A percentile compares a stretch with the other conserved stretches of the same genome.
These are phyloP conservation scores for Balearica regulorum DNA, from an alignment of 2,797 vertebrate genomes.

Conservation along the genomic window DNA sequence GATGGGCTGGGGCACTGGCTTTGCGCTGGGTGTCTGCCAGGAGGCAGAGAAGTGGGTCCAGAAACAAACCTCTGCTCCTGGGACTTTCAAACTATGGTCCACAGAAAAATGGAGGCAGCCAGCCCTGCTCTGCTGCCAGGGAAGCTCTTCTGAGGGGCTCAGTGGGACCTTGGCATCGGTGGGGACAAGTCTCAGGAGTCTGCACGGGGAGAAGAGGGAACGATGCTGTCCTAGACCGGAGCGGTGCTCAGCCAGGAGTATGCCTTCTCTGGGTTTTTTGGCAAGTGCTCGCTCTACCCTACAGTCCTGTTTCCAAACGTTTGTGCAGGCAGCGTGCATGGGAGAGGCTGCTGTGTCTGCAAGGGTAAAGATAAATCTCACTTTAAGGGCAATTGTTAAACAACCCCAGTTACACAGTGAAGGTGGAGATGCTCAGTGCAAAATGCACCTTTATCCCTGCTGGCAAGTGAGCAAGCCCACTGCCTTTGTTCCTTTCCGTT, in stretches of 20 bases:
- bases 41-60: neutral
- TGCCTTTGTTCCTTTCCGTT: neutral
- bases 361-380: neutral
- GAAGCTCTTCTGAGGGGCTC: neutral
- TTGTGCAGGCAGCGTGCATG: neutral
- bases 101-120: neutral
- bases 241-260: neutral
- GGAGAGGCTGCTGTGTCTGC: neutral
- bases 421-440: neutral
- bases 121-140: neutral
- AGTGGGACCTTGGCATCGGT: accelerated
- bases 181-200: neutral
- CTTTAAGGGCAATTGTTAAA: neutral
- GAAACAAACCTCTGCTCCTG: neutral
- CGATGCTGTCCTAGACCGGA: accelerated
- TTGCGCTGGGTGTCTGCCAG: neutral
- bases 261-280: neutral
- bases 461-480: neutral
- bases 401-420: neutral
- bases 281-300: neutral
- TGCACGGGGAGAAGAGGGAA: neutral
- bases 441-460: neutral
- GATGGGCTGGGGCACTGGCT: neutral
- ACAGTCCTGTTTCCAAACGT: neutral
- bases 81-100: neutral